phyloP scores from a whole-genome alignment of 2,888 invertebrate species.

The Noctua comes region DNA sequence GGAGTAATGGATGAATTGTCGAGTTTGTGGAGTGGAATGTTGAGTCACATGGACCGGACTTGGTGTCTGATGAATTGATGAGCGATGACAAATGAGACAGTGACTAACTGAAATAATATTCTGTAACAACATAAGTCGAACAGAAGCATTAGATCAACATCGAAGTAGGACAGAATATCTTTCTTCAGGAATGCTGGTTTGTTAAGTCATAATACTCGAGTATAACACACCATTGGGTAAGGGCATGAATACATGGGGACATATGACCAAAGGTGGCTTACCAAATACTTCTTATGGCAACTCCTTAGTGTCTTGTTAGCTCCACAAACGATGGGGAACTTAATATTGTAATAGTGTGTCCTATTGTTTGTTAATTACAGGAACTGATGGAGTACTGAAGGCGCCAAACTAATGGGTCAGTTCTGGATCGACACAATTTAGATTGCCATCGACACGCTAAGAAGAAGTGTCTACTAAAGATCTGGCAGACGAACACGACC shows the following conservation, averaged over 20 bases:
- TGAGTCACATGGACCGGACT: slow-evolving; percentile 29
- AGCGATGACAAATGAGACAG: background rate
- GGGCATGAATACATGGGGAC: background rate
- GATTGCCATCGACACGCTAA: too few species aligned
- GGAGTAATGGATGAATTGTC: slow-evolving; percentile 25
- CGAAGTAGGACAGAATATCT: too few species aligned
- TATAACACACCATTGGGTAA: background rate
- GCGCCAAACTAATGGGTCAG: too few species aligned
- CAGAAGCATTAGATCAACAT: background rate
- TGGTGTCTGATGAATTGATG: slow-evolving; percentile 3
- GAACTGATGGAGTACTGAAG: too few species aligned
- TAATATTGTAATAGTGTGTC: too few species aligned
- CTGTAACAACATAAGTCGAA: background rate
- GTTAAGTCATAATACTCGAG: background rate
- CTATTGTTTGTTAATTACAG: too few species aligned
- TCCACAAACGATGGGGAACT: too few species aligned
- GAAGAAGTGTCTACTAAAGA: background rate
- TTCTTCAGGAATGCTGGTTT: background rate
- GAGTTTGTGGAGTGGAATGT: slow-evolving; percentile 17
- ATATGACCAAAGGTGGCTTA: background rate
- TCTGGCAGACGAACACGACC: background rate
- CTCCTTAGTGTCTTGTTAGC: background rate
- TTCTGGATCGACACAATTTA: too few species aligned
- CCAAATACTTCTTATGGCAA: background rate
- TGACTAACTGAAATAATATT: slow-evolving; percentile 1